Base-by-base conservation (phyloP, 2,113 vertebrate species). In the Gadus chalcogrammus region DNA sequence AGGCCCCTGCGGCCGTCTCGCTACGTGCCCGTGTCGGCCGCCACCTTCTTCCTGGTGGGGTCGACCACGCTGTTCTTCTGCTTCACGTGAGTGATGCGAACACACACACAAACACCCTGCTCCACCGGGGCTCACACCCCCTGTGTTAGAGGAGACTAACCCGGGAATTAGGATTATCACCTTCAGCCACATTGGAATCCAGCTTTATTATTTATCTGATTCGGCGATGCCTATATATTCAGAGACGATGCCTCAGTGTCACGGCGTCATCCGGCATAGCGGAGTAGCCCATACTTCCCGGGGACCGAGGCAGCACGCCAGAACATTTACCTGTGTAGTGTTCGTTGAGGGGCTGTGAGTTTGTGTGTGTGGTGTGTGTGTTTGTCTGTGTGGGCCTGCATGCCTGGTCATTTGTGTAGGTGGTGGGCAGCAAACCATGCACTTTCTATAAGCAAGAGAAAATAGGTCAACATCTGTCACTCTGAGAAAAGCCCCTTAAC, bases 31-130 rank as follows among this genome's bases (percentile, higher is more conserved):
- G 96, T 98, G 81, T 96, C 96, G 0, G 97, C 97, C 27, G 97
- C 97, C 9, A 95, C 95, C 27, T 89, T 96, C 91, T 98, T 99
- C 92, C 89, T 99, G 71, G 97, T 99, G 74, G 97, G 97, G 79
- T 94, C 97, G 73, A 98, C 97, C 48, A 97, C 96, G 2, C 95
- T 98, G 79, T 99, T 99, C 93, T 98, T 98, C 85, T 94, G 95
- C 88, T 99, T 99, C 90, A 98, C 97, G 97, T 99, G 91, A 98
- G 97, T 98, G n/a, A 9, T 9, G 7, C 2, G 15, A 20, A 13
- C 58, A 13, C 28, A 31, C 13, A 62, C 27, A 42, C 67, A 12
- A 18, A 27, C 11, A 65, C 67, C 31, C 31, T 35, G 31, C 31
- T 7, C 31, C 31, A 0, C 31, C 31, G 4, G 11, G 9, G 8